Evolutionary conservation across 2,888 invertebrate species (phyloP), one percentile per base, ranked within the genome.

Genomic region (Noctua comes): DNA sequence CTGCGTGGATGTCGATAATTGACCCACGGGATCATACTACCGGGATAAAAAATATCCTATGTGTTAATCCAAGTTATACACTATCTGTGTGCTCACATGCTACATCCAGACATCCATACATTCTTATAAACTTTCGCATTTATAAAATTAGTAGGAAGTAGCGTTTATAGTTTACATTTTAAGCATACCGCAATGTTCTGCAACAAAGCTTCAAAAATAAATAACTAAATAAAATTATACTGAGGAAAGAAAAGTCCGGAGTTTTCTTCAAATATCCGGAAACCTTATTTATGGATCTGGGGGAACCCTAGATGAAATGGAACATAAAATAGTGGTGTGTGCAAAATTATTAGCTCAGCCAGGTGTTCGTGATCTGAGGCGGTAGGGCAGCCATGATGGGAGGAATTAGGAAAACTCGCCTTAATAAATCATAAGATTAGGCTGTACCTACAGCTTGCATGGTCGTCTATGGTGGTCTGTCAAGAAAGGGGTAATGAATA

Each of bases 281-380:
- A 2, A 65, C 40, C 1, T 36, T 21, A 64, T 62, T 62, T 64
- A 36, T 10, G n/a, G 18, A n/a, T 66, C 3, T 43, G 66, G 18
- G 66, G 18, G 16, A 43, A 66, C 66, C 66, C 66, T 66, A 43
- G 85, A 84, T 74, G 88, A 91, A 93, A 90, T 92, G 90, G 91
- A 91, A 92, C 82, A 82, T 88, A 84, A 86, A 91, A 91, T 89
- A 88, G 89, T 91, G 91, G 89, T 90, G 83, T 87, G 88, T 85
- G 91, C 87, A 83, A 94, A 95, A 95, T 94, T 92, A 93, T 93
- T 91, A 92, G 92, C 91, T 91, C 81, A 86, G 80, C 89, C 91
- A 93, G 91, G 91, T 92, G 93, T 90, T 91, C 91, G 91, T 91
- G 92, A 91, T 91, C 73, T 83, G 85, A 77, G 85, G 66, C 59